These are phyloP conservation scores for Beaufortia kweichowensis DNA, from an alignment of 2,113 vertebrate species.

Conservation along the genomic window DNA sequence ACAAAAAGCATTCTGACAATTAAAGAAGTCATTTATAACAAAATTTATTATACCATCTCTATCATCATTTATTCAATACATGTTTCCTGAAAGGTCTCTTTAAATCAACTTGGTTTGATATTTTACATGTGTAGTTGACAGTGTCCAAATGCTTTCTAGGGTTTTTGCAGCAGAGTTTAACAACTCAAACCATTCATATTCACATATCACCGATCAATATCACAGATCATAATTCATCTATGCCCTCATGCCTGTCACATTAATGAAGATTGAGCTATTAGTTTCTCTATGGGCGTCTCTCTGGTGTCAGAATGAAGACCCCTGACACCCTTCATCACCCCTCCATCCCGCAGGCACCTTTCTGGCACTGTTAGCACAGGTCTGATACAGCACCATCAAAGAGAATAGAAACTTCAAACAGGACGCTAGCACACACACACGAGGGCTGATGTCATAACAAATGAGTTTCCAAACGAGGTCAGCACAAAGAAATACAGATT, in stretches of 20 bases:
- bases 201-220: not conserved
- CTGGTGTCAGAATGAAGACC: conserved; percentile 4
- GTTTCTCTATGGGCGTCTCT: not conserved
- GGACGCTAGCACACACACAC: not conserved
- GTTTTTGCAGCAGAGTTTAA: not conserved
- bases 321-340: not conserved
- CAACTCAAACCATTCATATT: not conserved
- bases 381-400: conserved; percentile 29
- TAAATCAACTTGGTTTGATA: no score
- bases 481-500: not conserved
- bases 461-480: not conserved
- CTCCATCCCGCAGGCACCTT: not conserved
- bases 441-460: conserved; percentile 5
- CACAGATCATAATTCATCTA: not conserved
- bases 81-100: not conserved
- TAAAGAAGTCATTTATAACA: no score
- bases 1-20: no score
- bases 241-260: conserved; percentile 3
- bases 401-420: conserved; percentile 42
- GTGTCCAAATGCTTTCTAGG: not conserved
- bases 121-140: not conserved
- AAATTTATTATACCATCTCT: no score
- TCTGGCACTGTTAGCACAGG: not conserved
- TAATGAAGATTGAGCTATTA: conserved; percentile 7
- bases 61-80: not conserved